phyloP scores from a whole-genome alignment of 2,113 vertebrate species.

The Halichoerus grypus region DNA sequence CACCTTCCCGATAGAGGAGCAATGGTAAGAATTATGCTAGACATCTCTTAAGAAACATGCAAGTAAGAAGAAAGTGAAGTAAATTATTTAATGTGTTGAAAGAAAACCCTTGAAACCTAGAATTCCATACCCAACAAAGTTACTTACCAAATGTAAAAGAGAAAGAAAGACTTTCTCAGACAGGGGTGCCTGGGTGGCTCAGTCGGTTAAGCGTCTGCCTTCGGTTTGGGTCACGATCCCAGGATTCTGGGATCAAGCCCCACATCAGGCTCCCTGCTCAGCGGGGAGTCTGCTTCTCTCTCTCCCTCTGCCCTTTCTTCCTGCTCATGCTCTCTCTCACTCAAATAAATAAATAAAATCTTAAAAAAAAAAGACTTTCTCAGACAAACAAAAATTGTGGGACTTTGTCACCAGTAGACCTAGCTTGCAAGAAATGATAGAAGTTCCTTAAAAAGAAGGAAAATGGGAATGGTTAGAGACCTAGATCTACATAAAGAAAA shows the following conservation, averaged over 20 bases:
- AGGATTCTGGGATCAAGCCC: too few species aligned
- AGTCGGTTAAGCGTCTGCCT: too few species aligned
- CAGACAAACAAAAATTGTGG: not conserved
- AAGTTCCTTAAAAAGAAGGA: not conserved
- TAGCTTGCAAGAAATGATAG: not conserved
- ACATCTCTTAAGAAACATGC: not conserved
- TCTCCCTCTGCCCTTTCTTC: too few species aligned
- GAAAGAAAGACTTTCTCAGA: not conserved
- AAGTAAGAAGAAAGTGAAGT: not conserved
- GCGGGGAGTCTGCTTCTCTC: too few species aligned
- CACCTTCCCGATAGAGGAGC: not conserved
- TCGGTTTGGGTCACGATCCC: too few species aligned
- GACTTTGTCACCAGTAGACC: not conserved
- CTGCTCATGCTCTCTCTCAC: too few species aligned
- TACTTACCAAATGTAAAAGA: not conserved
- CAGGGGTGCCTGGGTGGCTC: too few species aligned
- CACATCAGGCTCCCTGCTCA: too few species aligned
- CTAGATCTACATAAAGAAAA: not conserved
- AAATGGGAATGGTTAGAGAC: not conserved
- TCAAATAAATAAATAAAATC: too few species aligned
- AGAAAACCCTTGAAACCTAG: not conserved
- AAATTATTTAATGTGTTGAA: not conserved
- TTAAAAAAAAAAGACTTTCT: not conserved
- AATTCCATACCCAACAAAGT: constrained; percentile 1
- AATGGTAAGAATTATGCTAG: not conserved